Evolutionary conservation across 2,797 vertebrate species (phyloP).

Genomic region (Arctocebus calabarensis): DNA sequence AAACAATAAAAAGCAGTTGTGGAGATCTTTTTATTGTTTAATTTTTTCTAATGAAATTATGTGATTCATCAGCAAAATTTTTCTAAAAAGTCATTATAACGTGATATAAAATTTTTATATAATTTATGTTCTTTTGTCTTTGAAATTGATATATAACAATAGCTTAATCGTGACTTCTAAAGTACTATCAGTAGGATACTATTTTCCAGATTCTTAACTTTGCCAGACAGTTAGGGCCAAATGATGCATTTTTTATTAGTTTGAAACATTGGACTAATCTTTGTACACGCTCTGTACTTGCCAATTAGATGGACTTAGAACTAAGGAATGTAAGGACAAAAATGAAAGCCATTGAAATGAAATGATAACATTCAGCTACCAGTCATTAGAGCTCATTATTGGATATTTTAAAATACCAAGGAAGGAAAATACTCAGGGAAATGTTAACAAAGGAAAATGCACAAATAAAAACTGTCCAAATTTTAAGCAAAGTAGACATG

Average conservation of each 20-base stretch:
- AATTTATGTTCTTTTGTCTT: slow-evolving; percentile 20
- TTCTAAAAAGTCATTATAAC: background rate
- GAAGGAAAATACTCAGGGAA: background rate
- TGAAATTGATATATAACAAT: slow-evolving; percentile 5
- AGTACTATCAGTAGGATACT: background rate
- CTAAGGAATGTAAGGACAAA: background rate
- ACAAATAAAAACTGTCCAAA: background rate
- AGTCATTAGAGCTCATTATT: background rate
- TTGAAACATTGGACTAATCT: background rate
- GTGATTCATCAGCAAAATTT: background rate
- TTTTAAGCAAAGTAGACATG: background rate
- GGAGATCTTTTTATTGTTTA: too few species aligned
- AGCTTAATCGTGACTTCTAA: background rate
- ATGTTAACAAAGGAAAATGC: background rate
- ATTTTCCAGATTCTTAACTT: slow-evolving; percentile 9
- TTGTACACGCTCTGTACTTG: background rate
- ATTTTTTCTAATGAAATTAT: background rate
- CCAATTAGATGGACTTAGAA: background rate
- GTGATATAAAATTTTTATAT: background rate
- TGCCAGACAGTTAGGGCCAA: background rate
- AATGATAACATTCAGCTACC: background rate
- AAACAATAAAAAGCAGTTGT: background rate
- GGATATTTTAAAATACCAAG: background rate
- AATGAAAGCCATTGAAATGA: background rate
- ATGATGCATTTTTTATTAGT: background rate